These are phyloP conservation scores for Zaprionus inermis DNA, from an alignment of 1,140 invertebrate species.

Conservation along the genomic window DNA sequence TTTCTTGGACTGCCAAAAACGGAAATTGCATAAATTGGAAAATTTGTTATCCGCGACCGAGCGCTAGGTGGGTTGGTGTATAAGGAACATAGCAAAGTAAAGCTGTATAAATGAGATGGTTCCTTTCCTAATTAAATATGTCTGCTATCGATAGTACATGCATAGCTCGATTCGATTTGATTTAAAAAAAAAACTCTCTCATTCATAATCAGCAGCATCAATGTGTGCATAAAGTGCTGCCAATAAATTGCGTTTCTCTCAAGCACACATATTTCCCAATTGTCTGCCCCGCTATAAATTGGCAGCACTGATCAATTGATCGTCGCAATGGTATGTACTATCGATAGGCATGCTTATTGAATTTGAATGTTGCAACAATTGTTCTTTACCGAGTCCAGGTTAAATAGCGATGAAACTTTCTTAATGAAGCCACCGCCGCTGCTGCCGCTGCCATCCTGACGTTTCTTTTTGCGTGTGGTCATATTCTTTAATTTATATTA, in stretches of 20 bases:
- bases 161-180: too few species aligned
- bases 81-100: not conserved
- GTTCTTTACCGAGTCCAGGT: conserved; percentile 90
- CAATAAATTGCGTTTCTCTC: not conserved
- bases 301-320: not conserved
- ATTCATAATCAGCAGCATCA: not conserved
- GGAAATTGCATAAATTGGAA: conserved; percentile 57
- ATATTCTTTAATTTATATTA: conserved; percentile 85
- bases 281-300: not conserved
- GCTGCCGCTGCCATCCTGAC: conserved; percentile 87
- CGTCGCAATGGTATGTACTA: not conserved
- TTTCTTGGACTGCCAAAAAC: conserved; percentile 31
- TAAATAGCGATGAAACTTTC: conserved; percentile 94
- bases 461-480: conserved; percentile 91
- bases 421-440: conserved; percentile 89
- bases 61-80: not conserved
- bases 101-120: not conserved
- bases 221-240: not conserved
- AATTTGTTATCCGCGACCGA: conserved; percentile 3
- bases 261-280: not conserved
- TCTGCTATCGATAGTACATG: not conserved
- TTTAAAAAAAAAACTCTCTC: too few species aligned
- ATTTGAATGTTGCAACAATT: conserved; percentile 53
- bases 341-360: conserved; percentile 1
- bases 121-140: not conserved